Evolutionary conservation across 2,113 vertebrate genomes (phyloP), one percentile per base, ranked within the genome.

Genomic region (Porphyrio hochstetteri): DNA sequence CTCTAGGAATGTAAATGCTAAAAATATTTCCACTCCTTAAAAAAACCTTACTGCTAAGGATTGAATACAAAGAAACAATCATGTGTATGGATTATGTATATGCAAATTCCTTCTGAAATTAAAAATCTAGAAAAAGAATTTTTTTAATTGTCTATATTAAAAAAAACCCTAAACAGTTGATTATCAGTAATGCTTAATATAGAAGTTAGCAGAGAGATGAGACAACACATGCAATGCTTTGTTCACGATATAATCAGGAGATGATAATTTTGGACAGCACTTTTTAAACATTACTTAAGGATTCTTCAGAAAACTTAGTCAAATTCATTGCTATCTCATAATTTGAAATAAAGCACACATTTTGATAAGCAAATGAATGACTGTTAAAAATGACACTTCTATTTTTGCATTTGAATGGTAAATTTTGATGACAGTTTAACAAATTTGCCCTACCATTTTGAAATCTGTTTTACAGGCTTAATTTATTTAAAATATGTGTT

Each of bases 181-280:
- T 42, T 8, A 56, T 38, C 21, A 46, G 8, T 0, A 1, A 29
- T 27, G 16, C 28, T n/a, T 72, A 56, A 16, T 9, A 64, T 0
- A 38, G 11, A 33, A 29, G 7, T 53, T 65, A 61, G 19, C 12
- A 53, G 50, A 57, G 20, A 80, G 4, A 31, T 35, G 31, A 87
- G 35, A 57, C 8, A 59, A 36, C 12, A 69, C 2, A 7, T 25
- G 19, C 5, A 44, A 16, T 56, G 8, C 4, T 81, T 70, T 88
- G 16, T 42, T 79, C 11, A 5, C 42, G 16, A 8, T 53, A 8
- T 70, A 40, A 40, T 46, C 11, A 63, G 28, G 11, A 65, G 13
- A 16, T 12, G 21, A 29, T 38, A 59, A 60, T 82, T 82, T 64
- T 52, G 33, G 33, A 24, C 6, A 79, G 2, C 5, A 55, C 5